Conservation (phyloP, 1,140 invertebrate genomes). For the Apis mellifera region Amel_HAv3.1 CM009941.2:192001-192500, state of each 20-base stretch:
- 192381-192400: not conserved
- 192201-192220: not conserved
- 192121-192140: not conserved
- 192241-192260: not conserved
- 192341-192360: not conserved
- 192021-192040: not conserved
- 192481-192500: no score
- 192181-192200: not conserved
- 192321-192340: not conserved
- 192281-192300: not conserved
- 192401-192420: no score
- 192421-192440: no score
- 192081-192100: not conserved
- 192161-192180: not conserved
- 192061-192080: not conserved
- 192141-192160: not conserved
- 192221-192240: not conserved
- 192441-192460: not conserved
- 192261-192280: conserved; percentile 10
- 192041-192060: not conserved
- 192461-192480: no score
- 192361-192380: no score
- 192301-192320: conserved; percentile 7
- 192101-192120: not conserved
- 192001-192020: not conserved